These are phyloP conservation scores for Ascaphus truei DNA, from an alignment of 2,113 vertebrate genomes.

Conservation along the genomic window DNA sequence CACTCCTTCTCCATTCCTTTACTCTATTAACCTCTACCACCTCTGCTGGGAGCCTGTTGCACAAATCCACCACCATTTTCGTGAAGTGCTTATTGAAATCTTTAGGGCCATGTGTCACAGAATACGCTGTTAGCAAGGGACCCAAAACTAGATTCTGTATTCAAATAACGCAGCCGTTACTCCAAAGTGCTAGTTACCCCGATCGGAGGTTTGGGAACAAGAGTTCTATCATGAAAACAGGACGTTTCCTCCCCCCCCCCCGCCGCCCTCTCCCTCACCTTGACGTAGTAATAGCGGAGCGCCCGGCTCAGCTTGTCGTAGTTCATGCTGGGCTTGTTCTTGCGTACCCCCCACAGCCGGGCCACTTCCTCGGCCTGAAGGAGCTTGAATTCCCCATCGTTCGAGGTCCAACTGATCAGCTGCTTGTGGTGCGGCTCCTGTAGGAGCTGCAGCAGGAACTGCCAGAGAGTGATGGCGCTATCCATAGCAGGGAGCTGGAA, in stretches of 20 bases:
- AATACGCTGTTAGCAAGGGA: too few species aligned
- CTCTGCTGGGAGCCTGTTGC: too few species aligned
- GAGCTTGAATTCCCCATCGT: conserved; percentile 94
- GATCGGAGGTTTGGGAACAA: conserved; percentile 14
- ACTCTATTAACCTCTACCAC: too few species aligned
- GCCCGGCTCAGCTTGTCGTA: conserved; percentile 97
- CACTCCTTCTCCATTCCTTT: too few species aligned
- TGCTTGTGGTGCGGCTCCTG: conserved; percentile 85
- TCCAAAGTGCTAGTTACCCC: too few species aligned
- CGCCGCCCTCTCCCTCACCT: conserved; percentile 65
- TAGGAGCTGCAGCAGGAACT: conserved; percentile 96
- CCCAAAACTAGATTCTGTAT: too few species aligned
- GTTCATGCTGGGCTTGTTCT: conserved; percentile 98
- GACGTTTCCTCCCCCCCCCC: background rate
- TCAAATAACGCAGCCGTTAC: too few species aligned
- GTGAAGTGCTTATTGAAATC: too few species aligned
- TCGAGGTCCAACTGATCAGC: conserved; percentile 94
- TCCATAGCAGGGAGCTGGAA: conserved; percentile 84
- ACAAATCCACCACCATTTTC: too few species aligned
- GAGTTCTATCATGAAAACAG: background rate
- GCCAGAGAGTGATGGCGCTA: conserved; percentile 96
- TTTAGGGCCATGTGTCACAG: too few species aligned
- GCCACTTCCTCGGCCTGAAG: conserved; percentile 96
- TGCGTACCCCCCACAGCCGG: conserved; percentile 91
- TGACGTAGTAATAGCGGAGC: conserved; percentile 96